Base-by-base conservation (phyloP, 2,888 invertebrate genomes). In the Argynnis bischoffii region DNA sequence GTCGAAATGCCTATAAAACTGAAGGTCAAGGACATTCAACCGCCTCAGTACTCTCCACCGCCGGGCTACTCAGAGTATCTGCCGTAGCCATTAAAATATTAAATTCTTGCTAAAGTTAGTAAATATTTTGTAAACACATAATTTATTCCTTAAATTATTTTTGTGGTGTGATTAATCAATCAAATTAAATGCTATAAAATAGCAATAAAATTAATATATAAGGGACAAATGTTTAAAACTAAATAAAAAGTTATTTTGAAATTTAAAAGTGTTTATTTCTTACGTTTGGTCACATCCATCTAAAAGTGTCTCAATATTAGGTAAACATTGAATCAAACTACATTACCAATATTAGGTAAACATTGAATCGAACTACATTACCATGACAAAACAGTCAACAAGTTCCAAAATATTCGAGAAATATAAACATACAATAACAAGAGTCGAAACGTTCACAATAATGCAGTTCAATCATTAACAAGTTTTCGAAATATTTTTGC, bases 31-130 rank as follows among this genome's bases (percentile, higher is more conserved):
- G 77, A 85, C 55, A 53, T 72, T n/a, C 79, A 83, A 53, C 90
- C 88, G 0, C 89, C 90, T 0, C 85, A 88, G 51, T 91, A 92
- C 68, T 87, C 89, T 0, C 91, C 92, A 0, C 92, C 92, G 0
- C 91, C 92, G 0, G 86, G 87, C 1, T 92, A 92, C 70, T 83
- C 82, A 5, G 81, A 85, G 11, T 92, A 86, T 68, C 79, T 92
- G 69, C 92, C 91, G 3, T 92, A 31, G 31, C 53, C 18, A 53
- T 69, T 64, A 11, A 0, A 35, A 35, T 35, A 16, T 55, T n/a
- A n/a, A n/a, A 8, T 41, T 35, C 13, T 55, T 13, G 13, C 16
- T 16, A 55, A 35, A n/a, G 4, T 15, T 55, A 16, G 35, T 35
- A 8, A 35, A 35, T 41, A 55, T 13, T 3, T 16, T 16, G 16